Evolutionary conservation across 2,888 invertebrate genomes (phyloP).

Genomic region (Xestia xanthographa): DNA sequence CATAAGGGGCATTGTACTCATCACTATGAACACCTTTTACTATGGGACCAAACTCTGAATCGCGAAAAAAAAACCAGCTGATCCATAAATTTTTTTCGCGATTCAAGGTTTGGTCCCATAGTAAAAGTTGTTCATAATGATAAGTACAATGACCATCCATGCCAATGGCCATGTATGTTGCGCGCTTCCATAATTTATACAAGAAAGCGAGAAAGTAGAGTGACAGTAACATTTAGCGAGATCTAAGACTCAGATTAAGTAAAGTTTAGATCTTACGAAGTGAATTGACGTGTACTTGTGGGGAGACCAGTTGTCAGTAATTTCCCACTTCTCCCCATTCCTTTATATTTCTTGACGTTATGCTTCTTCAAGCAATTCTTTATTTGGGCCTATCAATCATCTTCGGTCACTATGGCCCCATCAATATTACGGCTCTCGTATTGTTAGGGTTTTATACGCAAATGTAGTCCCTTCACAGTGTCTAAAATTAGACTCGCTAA

Average conservation of each 20-base stretch:
- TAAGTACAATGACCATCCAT: no score
- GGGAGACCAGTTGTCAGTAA: not conserved
- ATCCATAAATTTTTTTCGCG: no score
- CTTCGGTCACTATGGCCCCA: not conserved
- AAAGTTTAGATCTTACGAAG: not conserved
- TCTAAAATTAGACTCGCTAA: not conserved
- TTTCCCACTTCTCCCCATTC: not conserved
- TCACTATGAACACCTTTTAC: no score
- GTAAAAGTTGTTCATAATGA: no score
- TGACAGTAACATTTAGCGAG: not conserved
- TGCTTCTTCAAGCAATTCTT: not conserved
- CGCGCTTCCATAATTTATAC: not conserved
- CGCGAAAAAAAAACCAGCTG: no score
- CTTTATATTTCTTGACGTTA: not conserved
- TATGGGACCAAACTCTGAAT: no score
- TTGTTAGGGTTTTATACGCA: not conserved
- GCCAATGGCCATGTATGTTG: no score
- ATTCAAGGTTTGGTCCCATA: no score
- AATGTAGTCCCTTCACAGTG: rapidly evolving
- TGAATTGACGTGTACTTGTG: not conserved
- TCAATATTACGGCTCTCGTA: not conserved
- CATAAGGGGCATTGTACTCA: no score
- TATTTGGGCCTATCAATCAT: not conserved
- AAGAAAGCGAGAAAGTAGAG: not conserved
- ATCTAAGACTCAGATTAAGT: not conserved